A percentile compares a stretch with the other conserved stretches of the same genome.
Conservation (phyloP, 2,888 invertebrate species). For the Tillus elongatus region DNA sequence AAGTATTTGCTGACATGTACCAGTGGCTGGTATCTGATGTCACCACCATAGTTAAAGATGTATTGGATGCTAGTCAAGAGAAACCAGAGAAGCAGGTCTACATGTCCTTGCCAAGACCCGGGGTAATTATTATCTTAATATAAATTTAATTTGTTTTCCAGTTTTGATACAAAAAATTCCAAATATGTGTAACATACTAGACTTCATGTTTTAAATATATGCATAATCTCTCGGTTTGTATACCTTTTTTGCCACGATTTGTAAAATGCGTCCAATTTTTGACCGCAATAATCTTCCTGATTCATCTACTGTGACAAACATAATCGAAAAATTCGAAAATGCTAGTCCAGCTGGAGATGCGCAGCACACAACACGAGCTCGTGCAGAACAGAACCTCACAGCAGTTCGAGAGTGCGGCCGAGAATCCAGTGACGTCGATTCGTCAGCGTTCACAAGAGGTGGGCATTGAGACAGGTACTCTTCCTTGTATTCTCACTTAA, state of each 20-base stretch:
- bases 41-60: slow-evolving; percentile 81
- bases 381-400: no score
- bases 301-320: no score
- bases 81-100: slow-evolving; percentile 69
- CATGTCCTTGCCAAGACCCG: slow-evolving; percentile 89
- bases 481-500: no score
- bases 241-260: no score
- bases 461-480: slow-evolving; percentile 2
- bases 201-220: not conserved
- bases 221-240: not conserved
- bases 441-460: slow-evolving; percentile 4
- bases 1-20: slow-evolving; percentile 93
- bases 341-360: no score
- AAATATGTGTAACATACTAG: no score
- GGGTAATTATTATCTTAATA: slow-evolving; percentile 53
- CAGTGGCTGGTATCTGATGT: slow-evolving; percentile 88
- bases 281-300: no score
- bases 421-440: not conserved
- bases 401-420: not conserved
- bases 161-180: not conserved
- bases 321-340: no score
- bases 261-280: no score
- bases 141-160: slow-evolving; percentile 1
- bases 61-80: slow-evolving; percentile 67
- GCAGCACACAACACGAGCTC: no score